Evolutionary conservation across 2,888 invertebrate genomes (phyloP).

Genomic region (Ormyrus rosae): DNA sequence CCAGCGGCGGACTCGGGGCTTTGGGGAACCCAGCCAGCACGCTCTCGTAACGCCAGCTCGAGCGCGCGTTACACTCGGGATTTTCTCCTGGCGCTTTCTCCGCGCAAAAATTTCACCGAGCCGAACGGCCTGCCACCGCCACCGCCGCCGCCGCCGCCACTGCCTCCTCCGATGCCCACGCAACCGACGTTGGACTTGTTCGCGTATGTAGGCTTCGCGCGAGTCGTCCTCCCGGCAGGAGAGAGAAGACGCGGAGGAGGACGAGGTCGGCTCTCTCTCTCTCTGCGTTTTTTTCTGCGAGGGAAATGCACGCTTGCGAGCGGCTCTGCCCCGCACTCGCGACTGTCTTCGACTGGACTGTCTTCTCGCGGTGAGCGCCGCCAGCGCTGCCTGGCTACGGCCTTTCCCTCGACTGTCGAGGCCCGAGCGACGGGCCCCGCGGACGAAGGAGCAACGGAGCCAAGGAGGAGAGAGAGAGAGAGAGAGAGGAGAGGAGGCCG

Average conservation of each 20-base stretch:
- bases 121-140: not conserved
- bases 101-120: not conserved
- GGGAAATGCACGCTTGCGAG: not conserved
- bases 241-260: conserved; percentile 1
- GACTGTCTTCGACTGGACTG: conserved; percentile 31
- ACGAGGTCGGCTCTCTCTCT: not conserved
- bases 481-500: not conserved
- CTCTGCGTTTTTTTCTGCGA: no score
- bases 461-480: not conserved
- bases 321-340: not conserved
- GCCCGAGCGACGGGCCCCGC: conserved; percentile 24
- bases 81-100: not conserved
- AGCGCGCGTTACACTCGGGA: no score
- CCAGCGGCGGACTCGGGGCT: no score
- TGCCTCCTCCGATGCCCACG: no score
- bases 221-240: no score
- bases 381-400: conserved; percentile 5
- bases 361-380: conserved; percentile 2
- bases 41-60: no score
- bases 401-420: conserved; percentile 30
- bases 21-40: no score
- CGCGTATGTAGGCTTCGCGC: no score
- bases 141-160: not conserved
- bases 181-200: no score
- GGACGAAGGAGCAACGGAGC: no score